Base-by-base conservation (phyloP, 2,888 invertebrate species). In the Odontomyia ornata region DNA sequence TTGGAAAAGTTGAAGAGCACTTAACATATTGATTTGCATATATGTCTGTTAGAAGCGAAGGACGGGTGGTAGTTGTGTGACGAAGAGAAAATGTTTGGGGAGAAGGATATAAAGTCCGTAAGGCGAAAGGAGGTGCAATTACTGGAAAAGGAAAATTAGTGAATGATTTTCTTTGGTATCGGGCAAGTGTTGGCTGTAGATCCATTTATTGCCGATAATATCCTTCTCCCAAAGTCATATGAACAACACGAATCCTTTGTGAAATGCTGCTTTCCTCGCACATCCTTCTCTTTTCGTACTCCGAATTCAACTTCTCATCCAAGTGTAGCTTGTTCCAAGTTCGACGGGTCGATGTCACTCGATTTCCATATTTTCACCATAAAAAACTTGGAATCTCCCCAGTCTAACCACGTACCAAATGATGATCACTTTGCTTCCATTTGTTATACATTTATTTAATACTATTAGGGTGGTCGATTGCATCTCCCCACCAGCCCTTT, bases 351-450 rank as follows among this genome's bases (percentile, higher is more conserved):
- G 28, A 75, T 77, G 67, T 47, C 25, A 62, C 52, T 30, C 71
- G 72, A 79, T 79, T 79, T 77, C 77, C 79, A 79, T 79, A 79
- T 77, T 79, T 79, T 27, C 47, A 23, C 77, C 75, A 79, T 79
- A 79, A 79, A 78, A 79, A 79, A 30, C 27, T 60, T 9, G 75
- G 47, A 72, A 27, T 71, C 64, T 76, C 77, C 72, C 76, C 76
- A 76, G 72, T 69, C 77, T 65, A 72, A 77, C 77, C 79, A 77
- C 76, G 21, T n/a, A 56, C 62, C 64, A 62, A 60, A 75, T 72
- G 75, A 79, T 77, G 79, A 79, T 79, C 77, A 77, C 75, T 79
- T 77, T 79, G 77, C 79, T 77, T 64, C 76, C 79, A 79, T 79
- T 79, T 79, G 76, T 79, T 77, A 72, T 76, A 56, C 57, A 77